These are phyloP conservation scores for Drosophila ercepeae DNA, from an alignment of 1,140 invertebrate species.

Conservation along the genomic window DNA sequence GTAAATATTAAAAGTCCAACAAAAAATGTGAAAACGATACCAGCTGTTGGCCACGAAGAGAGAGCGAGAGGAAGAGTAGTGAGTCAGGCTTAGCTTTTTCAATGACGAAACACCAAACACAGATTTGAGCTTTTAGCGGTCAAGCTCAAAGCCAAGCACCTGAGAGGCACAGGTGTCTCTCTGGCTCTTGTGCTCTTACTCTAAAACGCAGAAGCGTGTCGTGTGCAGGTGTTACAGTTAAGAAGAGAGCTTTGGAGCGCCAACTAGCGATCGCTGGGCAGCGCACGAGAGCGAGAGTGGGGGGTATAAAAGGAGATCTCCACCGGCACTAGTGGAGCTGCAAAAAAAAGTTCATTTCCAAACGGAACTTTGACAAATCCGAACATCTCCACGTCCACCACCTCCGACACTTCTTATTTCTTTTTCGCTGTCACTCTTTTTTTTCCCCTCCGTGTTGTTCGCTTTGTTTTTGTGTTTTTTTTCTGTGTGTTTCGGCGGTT, in stretches of 20 bases:
- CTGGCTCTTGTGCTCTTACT: not conserved
- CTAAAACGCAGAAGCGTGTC: constrained; percentile 2
- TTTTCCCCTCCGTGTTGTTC: not conserved
- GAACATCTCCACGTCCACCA: not conserved
- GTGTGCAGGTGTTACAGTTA: constrained; percentile 32
- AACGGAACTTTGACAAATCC: not conserved
- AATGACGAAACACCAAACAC: not conserved
- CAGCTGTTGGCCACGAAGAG: too few relatives aligned
- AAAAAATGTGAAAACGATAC: too few relatives aligned
- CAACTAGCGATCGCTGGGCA: not conserved
- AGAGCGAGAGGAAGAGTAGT: not conserved
- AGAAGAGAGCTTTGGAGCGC: constrained; percentile 1
- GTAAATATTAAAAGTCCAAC: too few relatives aligned
- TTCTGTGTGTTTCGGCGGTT: not conserved
- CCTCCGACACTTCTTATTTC: not conserved
- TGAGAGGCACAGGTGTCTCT: not conserved
- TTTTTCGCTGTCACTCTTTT: not conserved
- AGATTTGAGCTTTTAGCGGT: constrained; percentile 14
- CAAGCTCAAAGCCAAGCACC: constrained; percentile 11
- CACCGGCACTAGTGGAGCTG: not conserved
- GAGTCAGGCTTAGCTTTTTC: not conserved
- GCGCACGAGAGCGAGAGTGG: not conserved
- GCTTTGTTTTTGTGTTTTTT: not conserved
- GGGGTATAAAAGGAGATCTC: not conserved
- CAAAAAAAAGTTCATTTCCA: not conserved